Evolutionary conservation across 2,113 vertebrate genomes (phyloP), one percentile per base, ranked within the genome.

Genomic region (Pelusios castaneus): DNA sequence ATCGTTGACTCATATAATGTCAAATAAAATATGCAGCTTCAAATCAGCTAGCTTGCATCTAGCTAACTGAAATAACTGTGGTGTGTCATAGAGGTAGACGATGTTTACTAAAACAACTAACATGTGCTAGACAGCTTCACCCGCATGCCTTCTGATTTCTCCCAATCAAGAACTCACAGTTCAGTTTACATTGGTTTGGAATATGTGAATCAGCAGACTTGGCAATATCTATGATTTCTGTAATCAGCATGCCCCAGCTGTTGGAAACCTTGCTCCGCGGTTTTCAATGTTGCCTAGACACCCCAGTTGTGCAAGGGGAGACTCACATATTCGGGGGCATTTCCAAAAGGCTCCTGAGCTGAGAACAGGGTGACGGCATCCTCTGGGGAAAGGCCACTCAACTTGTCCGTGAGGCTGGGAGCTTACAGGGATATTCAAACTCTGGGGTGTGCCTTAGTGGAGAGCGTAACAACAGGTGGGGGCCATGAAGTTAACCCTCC

Each of bases 21-120:
- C 88, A 82, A 95, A 89, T 95, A 43, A 87, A 91, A 82, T 75
- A 49, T 3, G 3, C 79, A 75, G 29, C 47, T 87, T 94, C 51
- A 31, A 94, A 85, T 90, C 89, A 52, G 11, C 85, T 49, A 63
- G 75, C 56, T 85, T 90, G 82, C n/a, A 83, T 84, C 25, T 67
- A 54, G 13, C 75, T 95, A 86, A 93, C 54, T n/a, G 25, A 70
- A 90, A 80, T 94, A 94, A 84, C 79, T 25, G 1, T 38, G 78
- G n/a, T 75, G 75, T 84, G 75, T 87, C 60, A 90, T 29, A 80
- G 77, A n/a, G 9, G 45, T 27, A 9, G 67, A 75, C 67, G 29
- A 75, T 67, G 29, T 80, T 96, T 92, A n/a, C 84, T 96, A 87
- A 88, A 79, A 16, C 84, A 73, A 92, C 93, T 97, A 94, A 97